A percentile compares a stretch with the other conserved stretches of the same genome.
Conservation (phyloP, 2,797 vertebrate genomes). For the Poeciliopsis infans region DNA sequence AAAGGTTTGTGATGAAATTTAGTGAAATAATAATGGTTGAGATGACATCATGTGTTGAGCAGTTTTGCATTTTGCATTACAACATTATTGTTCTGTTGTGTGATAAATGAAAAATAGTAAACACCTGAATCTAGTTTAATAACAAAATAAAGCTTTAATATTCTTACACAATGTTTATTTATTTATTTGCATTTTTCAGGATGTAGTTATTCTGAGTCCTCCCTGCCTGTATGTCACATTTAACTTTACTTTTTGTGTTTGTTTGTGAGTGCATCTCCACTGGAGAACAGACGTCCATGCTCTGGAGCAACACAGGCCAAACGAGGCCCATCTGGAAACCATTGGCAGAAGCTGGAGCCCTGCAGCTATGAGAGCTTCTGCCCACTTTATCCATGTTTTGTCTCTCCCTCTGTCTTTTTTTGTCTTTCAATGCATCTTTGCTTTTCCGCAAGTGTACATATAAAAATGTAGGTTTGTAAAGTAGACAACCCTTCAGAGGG, state of each 20-base stretch:
- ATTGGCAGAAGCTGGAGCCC: slow-evolving; percentile 86
- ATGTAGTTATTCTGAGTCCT: neutral
- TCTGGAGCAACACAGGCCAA: slow-evolving; percentile 76
- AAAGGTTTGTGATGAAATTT: neutral
- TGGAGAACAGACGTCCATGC: slow-evolving; percentile 64
- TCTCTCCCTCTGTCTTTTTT: slow-evolving; percentile 19
- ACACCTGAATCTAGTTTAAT: neutral
- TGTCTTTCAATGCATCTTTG: slow-evolving; percentile 17
- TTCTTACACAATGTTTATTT: neutral
- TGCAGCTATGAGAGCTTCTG: slow-evolving; percentile 79
- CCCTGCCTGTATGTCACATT: neutral
- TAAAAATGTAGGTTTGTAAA: slow-evolving; percentile 39
- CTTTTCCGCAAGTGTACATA: slow-evolving; percentile 19
- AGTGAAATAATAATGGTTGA: neutral
- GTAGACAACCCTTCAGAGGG: slow-evolving; percentile 44
- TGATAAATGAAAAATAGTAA: neutral
- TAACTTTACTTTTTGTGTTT: neutral
- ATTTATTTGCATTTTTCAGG: neutral
- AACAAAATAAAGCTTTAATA: neutral
- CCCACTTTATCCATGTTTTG: slow-evolving; percentile 80
- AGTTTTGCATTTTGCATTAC: too few relatives aligned
- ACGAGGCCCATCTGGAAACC: slow-evolving; percentile 94
- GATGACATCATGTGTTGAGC: neutral
- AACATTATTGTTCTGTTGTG: neutral
- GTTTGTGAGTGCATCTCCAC: slow-evolving; percentile 46